Conservation (phyloP, 2,113 vertebrate species). For the Eretmochelys imbricata region DNA sequence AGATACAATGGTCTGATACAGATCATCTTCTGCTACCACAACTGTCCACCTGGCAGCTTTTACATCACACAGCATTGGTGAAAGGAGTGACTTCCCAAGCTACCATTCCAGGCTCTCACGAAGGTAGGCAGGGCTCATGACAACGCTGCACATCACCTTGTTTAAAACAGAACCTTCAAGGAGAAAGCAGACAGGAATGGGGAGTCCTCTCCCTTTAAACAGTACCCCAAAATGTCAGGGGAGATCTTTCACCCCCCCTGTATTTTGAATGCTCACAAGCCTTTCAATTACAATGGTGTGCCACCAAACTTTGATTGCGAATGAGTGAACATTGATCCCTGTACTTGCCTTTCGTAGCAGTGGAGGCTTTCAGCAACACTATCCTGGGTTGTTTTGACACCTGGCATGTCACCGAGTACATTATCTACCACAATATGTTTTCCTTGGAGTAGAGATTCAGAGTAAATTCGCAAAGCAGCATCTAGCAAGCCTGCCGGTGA, state of each 20-base stretch:
- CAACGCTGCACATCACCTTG: neutral
- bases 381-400: constrained; percentile 68
- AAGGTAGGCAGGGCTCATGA: neutral
- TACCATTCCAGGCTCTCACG: neutral
- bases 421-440: constrained; percentile 57
- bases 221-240: neutral
- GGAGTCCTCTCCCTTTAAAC: neutral
- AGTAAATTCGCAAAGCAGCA: neutral
- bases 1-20: neutral
- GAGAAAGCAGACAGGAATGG: neutral
- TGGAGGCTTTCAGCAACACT: constrained; percentile 56
- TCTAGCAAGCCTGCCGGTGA: constrained; percentile 16
- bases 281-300: neutral
- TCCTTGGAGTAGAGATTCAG: constrained; percentile 27
- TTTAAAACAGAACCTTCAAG: neutral
- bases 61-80: neutral
- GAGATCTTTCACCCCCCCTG: neutral
- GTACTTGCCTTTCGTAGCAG: constrained; percentile 40
- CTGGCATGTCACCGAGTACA: constrained; percentile 52
- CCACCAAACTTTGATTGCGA: constrained; percentile 58
- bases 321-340: constrained; percentile 37
- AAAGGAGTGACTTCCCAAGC: neutral
- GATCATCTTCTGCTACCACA: neutral
- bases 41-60: neutral
- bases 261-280: neutral